These are phyloP conservation scores for Triops cancriformis DNA, from an alignment of 1,140 invertebrate genomes.

Conservation along the genomic window DNA sequence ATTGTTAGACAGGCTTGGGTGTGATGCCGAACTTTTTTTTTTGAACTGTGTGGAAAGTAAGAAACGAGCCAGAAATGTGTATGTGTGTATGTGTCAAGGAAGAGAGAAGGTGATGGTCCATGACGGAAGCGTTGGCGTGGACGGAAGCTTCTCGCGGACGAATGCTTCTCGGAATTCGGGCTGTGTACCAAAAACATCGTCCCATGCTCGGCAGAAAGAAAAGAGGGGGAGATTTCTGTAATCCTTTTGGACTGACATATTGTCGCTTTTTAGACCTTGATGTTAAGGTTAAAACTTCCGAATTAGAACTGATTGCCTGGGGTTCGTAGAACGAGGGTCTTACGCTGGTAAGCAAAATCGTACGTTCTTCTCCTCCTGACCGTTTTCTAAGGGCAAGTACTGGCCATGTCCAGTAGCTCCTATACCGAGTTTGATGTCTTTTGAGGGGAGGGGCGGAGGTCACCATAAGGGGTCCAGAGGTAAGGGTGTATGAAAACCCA, in stretches of 20 bases:
- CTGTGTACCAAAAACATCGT: background rate
- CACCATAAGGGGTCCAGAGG: background rate
- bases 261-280: background rate
- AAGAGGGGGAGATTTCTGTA: background rate
- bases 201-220: no score
- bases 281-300: background rate
- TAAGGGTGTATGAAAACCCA: background rate
- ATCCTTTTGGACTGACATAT: background rate
- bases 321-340: background rate
- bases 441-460: background rate
- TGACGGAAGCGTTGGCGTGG: conserved; percentile 11
- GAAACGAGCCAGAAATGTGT: background rate
- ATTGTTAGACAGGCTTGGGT: background rate
- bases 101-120: conserved; percentile 8
- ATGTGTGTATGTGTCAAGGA: background rate
- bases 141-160: conserved; percentile 8
- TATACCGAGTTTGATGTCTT: no score
- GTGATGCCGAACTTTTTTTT: background rate
- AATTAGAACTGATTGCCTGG: background rate
- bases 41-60: background rate
- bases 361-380: no score
- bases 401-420: no score
- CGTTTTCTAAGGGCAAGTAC: no score
- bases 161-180: conserved; percentile 6
- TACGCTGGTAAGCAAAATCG: background rate